These are phyloP conservation scores for Leptinotarsa defecta DNA, from an alignment of 1,140 invertebrate genomes.

Conservation along the genomic window DNA sequence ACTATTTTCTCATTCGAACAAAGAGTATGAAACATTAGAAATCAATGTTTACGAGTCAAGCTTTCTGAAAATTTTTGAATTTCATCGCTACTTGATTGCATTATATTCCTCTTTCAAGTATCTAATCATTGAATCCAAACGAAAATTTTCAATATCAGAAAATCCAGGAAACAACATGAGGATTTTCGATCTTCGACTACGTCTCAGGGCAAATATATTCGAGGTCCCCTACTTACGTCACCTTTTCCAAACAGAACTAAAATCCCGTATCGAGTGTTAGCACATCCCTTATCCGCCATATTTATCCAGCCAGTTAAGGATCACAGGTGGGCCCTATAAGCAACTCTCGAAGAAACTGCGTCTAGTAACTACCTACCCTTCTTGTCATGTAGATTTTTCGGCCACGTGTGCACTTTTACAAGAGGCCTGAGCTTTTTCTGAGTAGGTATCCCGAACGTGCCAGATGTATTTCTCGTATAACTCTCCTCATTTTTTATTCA, in stretches of 20 bases:
- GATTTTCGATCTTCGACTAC: too few species aligned
- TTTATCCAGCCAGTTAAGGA: slow-evolving; percentile 27
- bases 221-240: too few species aligned
- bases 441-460: slow-evolving; percentile 8
- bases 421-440: slow-evolving; percentile 7
- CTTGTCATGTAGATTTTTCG: slow-evolving; percentile 15
- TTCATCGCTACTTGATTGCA: too few species aligned
- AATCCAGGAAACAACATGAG: too few species aligned
- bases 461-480: slow-evolving; percentile 16
- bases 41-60: too few species aligned
- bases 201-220: too few species aligned
- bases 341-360: not conserved
- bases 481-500: slow-evolving; percentile 22
- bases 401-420: slow-evolving; percentile 17
- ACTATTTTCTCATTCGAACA: too few species aligned
- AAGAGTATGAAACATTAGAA: too few species aligned
- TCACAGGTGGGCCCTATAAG: slow-evolving; percentile 30
- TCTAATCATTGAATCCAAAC: too few species aligned
- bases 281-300: slow-evolving; percentile 26
- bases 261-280: not conserved
- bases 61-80: too few species aligned
- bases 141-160: too few species aligned
- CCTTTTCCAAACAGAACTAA: not conserved
- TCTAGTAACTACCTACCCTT: not conserved
- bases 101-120: too few species aligned